phyloP scores from a whole-genome alignment of 2,797 vertebrate species.

The Acropternis orthonyx region DNA sequence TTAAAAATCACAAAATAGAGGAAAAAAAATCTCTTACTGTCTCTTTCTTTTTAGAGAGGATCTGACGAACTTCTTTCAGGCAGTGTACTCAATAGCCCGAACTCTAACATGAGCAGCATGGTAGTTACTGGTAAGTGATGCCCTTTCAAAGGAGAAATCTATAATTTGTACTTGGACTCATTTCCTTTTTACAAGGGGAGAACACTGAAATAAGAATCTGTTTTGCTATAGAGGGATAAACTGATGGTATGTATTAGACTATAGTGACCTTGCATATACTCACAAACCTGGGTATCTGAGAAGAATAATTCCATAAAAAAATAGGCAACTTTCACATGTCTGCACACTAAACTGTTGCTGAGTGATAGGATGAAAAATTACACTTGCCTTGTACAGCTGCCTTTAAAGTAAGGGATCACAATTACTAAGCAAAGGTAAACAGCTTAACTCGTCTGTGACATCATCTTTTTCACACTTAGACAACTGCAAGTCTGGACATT shows the following conservation, averaged over 20 bases:
- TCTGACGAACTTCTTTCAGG: conserved; percentile 94
- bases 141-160: conserved; percentile 66
- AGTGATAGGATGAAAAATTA: neutral
- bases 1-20: conserved; percentile 52
- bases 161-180: conserved; percentile 39
- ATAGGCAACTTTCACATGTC: neutral
- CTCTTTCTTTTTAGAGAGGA: conserved; percentile 87
- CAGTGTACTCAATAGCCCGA: conserved; percentile 95
- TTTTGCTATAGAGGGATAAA: neutral
- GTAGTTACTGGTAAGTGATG: conserved; percentile 90
- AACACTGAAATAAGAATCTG: neutral
- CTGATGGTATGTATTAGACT: conserved; percentile 16
- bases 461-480: neutral
- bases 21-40: conserved; percentile 66
- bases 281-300: neutral
- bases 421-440: neutral
- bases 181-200: conserved; percentile 52
- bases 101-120: conserved; percentile 91
- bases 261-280: neutral
- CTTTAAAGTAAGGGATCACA: neutral
- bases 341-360: neutral
- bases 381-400: neutral
- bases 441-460: neutral
- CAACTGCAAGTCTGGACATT: neutral
- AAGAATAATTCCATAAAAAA: neutral